Base-by-base conservation (phyloP, 2,113 vertebrate species). In the Actenoides hombroni region DNA sequence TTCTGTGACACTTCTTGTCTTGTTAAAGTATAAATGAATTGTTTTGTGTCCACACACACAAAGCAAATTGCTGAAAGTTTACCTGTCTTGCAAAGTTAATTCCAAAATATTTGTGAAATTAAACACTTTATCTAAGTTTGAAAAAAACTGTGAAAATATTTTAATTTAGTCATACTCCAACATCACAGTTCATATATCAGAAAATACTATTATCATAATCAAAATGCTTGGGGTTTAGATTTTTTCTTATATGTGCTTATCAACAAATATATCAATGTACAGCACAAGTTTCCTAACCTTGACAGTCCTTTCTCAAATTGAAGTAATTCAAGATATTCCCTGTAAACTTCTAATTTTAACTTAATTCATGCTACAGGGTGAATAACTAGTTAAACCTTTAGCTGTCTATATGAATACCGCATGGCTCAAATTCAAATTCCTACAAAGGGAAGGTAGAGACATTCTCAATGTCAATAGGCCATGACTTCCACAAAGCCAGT, bases 391-490 rank as follows among this genome's bases (percentile, higher is more conserved):
- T 94, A 96, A 94, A 91, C 83, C 1, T 1, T 74, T 81, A 88
- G 64, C 76, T 88, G 63, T 87, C 83, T 93, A 37, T 90, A 92
- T 56, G 94, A 95, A 87, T 74, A 83, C 64, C 2, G 2, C 76
- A 18, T 81, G 42, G 70, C n/a, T 95, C 56, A 89, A 94, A 77
- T 94, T 96, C 83, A 92, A 68, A 85, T 57, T 80, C 70, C 87
- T 39, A 76, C 92, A 96, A 90, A 97, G 71, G 74, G 53, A 93
- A 97, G 79, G 89, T 86, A 84, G 67, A 86, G 91, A 90, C 12
- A 46, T 96, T 96, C 82, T 71, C 83, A 91, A 86, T 83, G 80
- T 96, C 94, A 97, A 91, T 80, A 96, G 92, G 91, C 86, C 88
- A 61, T 88, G 67, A 74, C 67, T 96, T 88, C 57, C 94, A 93